A percentile compares a stretch with the other conserved stretches of the same genome.
Conservation (phyloP, 1,140 invertebrate species). For the Anastrepha ludens region DNA sequence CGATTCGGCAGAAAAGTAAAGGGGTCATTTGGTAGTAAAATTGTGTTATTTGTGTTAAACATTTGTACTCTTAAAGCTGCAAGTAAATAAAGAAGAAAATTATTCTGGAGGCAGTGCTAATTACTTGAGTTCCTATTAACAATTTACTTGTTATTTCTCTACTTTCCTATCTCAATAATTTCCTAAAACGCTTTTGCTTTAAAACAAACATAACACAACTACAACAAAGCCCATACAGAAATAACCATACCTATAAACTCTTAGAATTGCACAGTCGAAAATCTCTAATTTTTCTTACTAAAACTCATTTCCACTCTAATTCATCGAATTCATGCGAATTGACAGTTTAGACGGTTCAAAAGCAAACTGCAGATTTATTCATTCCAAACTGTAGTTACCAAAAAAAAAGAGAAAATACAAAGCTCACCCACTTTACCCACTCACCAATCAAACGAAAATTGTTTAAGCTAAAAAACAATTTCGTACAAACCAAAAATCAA, state of each 20-base stretch:
- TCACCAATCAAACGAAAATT: constrained; percentile 25
- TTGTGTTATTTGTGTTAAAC: not conserved
- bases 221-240: not conserved
- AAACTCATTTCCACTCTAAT: not conserved
- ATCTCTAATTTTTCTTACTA: too few species aligned
- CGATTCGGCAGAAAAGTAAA: too few species aligned
- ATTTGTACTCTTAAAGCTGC: too few species aligned
- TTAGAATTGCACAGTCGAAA: not conserved
- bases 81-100: too few species aligned
- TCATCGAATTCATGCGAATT: constrained; percentile 19
- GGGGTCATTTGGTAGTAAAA: too few species aligned
- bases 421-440: constrained; percentile 50
- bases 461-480: too few species aligned
- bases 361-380: not conserved
- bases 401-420: not conserved
- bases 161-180: too few species aligned
- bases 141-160: too few species aligned
- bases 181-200: not conserved
- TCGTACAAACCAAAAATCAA: not conserved
- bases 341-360: not conserved
- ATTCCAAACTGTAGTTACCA: not conserved
- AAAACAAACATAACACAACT: constrained; percentile 8
- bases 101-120: not conserved
- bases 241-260: too few species aligned
- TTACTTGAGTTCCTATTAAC: not conserved